phyloP scores from a whole-genome alignment of 30 jellyfish, hydroid and myxozoan genomes.

The Chrysaora quinquecirrha region DNA sequence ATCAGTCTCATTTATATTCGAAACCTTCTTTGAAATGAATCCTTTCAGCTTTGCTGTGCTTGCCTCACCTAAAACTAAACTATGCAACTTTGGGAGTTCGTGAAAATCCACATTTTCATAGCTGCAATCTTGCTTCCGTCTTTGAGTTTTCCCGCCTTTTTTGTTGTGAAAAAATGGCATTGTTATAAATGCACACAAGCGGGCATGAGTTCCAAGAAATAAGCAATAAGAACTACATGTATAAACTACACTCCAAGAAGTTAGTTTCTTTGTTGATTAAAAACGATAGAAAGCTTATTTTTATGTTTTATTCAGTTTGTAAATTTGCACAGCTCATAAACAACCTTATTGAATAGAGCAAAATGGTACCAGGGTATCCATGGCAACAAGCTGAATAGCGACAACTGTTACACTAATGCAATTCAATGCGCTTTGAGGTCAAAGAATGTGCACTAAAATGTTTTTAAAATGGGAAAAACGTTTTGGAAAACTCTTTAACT shows the following conservation, averaged over 20 bases:
- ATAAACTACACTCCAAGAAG: not conserved
- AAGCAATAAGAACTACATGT: no score
- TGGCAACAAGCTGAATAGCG: not conserved
- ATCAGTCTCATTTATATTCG: constrained; percentile 41
- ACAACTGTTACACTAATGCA: not conserved
- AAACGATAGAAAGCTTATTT: not conserved
- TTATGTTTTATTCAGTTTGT: not conserved
- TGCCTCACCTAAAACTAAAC: constrained; percentile 31
- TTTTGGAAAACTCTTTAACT: no score
- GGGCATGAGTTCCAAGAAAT: not conserved
- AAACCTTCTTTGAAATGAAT: constrained; percentile 27
- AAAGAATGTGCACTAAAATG: no score
- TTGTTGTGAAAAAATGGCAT: constrained; percentile 43
- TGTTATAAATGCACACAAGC: constrained; percentile 17
- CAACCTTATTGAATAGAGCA: not conserved
- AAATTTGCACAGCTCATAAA: not conserved
- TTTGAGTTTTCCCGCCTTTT: constrained; percentile 67
- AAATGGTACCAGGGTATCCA: constrained; percentile 6
- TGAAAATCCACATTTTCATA: constrained; percentile 24
- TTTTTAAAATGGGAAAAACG: no score
- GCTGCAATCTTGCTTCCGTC: constrained; percentile 50
- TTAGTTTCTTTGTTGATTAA: not conserved
- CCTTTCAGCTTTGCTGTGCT: constrained; percentile 38
- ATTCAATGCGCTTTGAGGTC: not conserved
- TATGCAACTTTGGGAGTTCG: constrained; percentile 53